Evolutionary conservation across 2,797 vertebrate genomes (phyloP).

Genomic region (Epinephelus malabaricus): DNA sequence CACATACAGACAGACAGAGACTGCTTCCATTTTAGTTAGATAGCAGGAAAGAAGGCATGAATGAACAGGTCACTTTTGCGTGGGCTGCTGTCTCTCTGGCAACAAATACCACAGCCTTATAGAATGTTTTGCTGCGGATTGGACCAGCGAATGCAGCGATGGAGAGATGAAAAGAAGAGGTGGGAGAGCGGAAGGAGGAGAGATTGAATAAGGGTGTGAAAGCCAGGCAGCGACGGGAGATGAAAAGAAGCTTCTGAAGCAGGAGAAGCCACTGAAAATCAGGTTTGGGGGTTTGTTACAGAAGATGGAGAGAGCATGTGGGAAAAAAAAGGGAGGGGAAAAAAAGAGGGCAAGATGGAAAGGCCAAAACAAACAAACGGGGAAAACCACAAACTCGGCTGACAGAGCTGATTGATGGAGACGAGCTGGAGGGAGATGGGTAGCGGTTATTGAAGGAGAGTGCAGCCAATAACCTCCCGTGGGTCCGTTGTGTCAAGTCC

Average conservation of each 20-base stretch:
- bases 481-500: slow-evolving; percentile 74
- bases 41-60: slow-evolving; percentile 47
- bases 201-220: slow-evolving; percentile 66
- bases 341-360: slow-evolving; percentile 21
- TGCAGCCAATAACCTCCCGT: slow-evolving; percentile 69
- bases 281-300: slow-evolving; percentile 45
- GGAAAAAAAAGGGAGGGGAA: background rate
- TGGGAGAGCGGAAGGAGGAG: slow-evolving; percentile 47
- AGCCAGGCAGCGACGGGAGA: slow-evolving; percentile 56
- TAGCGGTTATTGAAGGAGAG: slow-evolving; percentile 72
- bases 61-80: slow-evolving; percentile 68
- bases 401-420: slow-evolving; percentile 69
- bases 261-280: slow-evolving; percentile 48
- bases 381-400: slow-evolving; percentile 33
- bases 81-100: slow-evolving; percentile 70
- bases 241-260: slow-evolving; percentile 65
- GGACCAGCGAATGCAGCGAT: slow-evolving; percentile 47
- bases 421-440: slow-evolving; percentile 55
- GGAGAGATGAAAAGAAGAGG: slow-evolving; percentile 65
- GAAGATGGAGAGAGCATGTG: slow-evolving; percentile 36
- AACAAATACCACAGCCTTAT: slow-evolving; percentile 60
- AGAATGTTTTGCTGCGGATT: slow-evolving; percentile 52
- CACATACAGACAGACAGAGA: too few species aligned
- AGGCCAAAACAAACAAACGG: slow-evolving; percentile 54
- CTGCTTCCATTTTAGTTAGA: slow-evolving; percentile 30